Base-by-base conservation (phyloP, 2,888 invertebrate species). In the Gymnosoma rotundatum region DNA sequence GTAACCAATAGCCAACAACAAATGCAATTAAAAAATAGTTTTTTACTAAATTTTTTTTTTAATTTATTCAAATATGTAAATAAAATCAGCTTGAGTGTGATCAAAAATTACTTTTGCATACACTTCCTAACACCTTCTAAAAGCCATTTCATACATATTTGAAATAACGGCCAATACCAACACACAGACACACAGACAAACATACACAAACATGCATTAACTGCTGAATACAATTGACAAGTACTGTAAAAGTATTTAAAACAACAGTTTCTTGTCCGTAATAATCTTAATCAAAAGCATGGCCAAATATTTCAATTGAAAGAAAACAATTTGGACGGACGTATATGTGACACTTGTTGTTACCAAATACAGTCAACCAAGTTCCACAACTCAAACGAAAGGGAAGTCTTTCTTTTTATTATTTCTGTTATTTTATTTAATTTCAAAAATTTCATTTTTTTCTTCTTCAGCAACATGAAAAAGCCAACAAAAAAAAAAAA, bases 341-440 rank as follows among this genome's bases (percentile, higher is more conserved):
- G 10, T 12, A 42, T 12, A 25, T 18, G 20, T 20, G 66, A 45
- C 52, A 84, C 69, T 81, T 81, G 76, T 81, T 81, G 76, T 80
- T 84, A 78, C 80, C 66, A 79, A 74, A 70, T 48, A 56, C 4
- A 25, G 61, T 69, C 32, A 52, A 25, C n/a, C 78, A 78, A 73
- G 69, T 83, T 82, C 76, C 74, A 69, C 50, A 50, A 42, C 52
- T 87, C 88, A 88, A 90, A 90, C 87, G 91, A 90, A 91, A 90
- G 91, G 91, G 91, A 90, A 91, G 91, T 88, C 79, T 67, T 50
- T 67, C 56, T 80, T 20, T 38, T 36, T 45, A 12, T 42, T 12
- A 42, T 12, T 42, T 10, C 12, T 42, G 42, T 42, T 42, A 12
- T 42, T 73, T 42, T 61, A 10, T 16, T 66, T 32, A 48, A 32